These are phyloP conservation scores for Mustela lutreola DNA, from an alignment of 2,113 vertebrate genomes.

Conservation along the genomic window DNA sequence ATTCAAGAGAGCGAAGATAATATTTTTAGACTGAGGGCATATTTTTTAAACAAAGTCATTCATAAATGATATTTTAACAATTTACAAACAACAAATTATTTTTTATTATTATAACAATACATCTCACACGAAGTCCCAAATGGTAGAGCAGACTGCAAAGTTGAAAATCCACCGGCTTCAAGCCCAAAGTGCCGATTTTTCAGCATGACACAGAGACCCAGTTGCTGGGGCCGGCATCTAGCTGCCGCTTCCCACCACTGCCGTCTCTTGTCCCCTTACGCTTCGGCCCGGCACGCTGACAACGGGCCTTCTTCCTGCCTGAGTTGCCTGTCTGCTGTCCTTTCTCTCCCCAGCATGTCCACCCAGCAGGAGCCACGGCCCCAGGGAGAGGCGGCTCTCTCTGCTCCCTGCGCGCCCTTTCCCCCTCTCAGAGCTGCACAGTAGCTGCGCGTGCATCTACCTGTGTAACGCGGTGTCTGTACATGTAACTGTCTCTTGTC, in stretches of 20 bases:
- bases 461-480: background rate
- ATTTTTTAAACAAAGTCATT: slow-evolving; percentile 33
- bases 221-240: background rate
- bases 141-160: background rate
- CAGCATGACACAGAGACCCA: background rate
- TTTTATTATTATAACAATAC: background rate
- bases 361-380: background rate
- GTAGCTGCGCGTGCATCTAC: no score
- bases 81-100: slow-evolving; percentile 32
- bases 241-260: background rate
- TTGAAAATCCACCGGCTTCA: background rate
- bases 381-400: background rate
- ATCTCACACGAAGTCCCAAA: background rate
- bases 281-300: background rate
- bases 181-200: slow-evolving; percentile 8
- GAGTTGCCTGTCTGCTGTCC: background rate
- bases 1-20: slow-evolving; percentile 43
- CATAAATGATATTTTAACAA: slow-evolving; percentile 10
- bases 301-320: background rate
- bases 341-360: background rate
- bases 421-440: background rate
- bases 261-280: background rate
- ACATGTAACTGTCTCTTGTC: background rate
- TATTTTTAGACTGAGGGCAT: background rate
- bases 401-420: background rate